phyloP scores from a whole-genome alignment of 2,888 invertebrate species.

The Escarpia spicata region DNA sequence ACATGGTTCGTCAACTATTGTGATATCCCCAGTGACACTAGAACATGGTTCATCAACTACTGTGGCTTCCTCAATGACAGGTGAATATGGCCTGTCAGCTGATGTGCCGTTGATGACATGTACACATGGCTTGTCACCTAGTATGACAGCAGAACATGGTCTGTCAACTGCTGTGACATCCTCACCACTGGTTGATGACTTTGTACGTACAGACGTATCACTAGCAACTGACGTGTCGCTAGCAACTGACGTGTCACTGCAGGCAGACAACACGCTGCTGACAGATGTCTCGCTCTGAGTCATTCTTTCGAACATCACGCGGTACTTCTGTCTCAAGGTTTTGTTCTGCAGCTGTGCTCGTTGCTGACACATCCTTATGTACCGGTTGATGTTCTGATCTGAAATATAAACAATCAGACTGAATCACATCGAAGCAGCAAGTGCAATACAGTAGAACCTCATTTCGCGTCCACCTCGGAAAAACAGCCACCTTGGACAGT shows the following conservation, averaged over 20 bases:
- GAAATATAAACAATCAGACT: neutral
- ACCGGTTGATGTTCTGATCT: neutral
- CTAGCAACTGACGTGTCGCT: neutral
- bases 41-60: neutral
- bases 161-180: neutral
- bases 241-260: neutral
- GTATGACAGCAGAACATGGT: too few species aligned
- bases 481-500: too few species aligned
- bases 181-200: neutral
- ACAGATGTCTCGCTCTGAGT: neutral
- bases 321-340: neutral
- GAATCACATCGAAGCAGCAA: neutral
- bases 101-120: too few species aligned
- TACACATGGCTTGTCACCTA: too few species aligned
- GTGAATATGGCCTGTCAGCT: neutral
- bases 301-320: neutral
- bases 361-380: neutral
- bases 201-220: neutral
- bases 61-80: neutral
- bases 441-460: too few species aligned
- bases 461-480: too few species aligned
- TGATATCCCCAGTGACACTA: neutral
- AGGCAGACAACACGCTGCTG: neutral
- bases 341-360: neutral
- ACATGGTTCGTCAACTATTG: too few species aligned